A percentile compares a stretch with the other conserved stretches of the same genome.
These are phyloP conservation scores for Colius striatus DNA, from an alignment of 2,113 vertebrate species.

Conservation along the genomic window DNA sequence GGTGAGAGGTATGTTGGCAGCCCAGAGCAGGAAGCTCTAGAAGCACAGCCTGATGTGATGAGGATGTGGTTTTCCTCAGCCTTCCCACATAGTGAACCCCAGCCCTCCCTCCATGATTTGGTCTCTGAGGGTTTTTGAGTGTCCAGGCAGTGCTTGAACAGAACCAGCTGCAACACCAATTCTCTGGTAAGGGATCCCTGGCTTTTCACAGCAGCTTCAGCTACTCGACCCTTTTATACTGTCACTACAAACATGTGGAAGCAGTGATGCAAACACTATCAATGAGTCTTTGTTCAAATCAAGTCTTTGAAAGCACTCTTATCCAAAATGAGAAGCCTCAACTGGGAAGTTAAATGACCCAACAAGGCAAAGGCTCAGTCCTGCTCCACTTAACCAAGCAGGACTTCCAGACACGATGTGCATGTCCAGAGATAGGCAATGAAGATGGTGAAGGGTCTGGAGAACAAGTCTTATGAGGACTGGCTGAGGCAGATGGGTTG, in stretches of 20 bases:
- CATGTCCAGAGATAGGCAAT: too few species aligned
- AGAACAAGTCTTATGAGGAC: too few species aligned
- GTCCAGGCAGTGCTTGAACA: background rate
- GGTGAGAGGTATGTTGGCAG: background rate
- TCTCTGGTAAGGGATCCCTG: background rate
- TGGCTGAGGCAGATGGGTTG: too few species aligned
- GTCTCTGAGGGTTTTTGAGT: background rate
- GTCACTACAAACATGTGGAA: background rate
- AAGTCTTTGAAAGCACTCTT: background rate
- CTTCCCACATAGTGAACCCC: background rate
- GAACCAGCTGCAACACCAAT: background rate
- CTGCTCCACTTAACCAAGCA: background rate
- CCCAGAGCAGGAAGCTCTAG: background rate
- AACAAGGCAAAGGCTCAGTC: background rate
- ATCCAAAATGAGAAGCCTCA: background rate
- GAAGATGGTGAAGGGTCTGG: too few species aligned
- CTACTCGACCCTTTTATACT: background rate
- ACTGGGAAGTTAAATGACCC: background rate
- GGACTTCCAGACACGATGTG: background rate
- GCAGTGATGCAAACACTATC: background rate
- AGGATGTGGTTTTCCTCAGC: background rate
- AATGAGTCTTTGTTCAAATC: background rate
- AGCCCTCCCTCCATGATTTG: background rate
- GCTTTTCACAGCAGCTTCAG: background rate
- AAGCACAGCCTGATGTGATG: accelerated